A percentile compares a stretch with the other conserved stretches of the same genome.
phyloP scores from a whole-genome alignment of 2,113 vertebrate genomes.

The Hymenochirus boettgeri region DNA sequence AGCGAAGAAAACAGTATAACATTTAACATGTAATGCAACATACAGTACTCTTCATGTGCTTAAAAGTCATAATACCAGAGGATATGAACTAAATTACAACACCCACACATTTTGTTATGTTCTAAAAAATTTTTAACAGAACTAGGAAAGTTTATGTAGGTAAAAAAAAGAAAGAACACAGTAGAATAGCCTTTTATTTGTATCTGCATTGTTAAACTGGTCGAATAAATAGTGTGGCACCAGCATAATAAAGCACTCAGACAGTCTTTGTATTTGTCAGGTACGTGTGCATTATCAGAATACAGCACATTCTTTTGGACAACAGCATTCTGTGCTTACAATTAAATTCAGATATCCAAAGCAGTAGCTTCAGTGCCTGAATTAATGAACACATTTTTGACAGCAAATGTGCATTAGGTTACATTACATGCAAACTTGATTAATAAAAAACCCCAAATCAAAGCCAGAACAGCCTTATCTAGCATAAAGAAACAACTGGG shows the following conservation, averaged over 20 bases:
- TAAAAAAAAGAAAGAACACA: constrained; percentile 4
- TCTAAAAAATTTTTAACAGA: too few relatives aligned
- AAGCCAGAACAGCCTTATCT: too few relatives aligned
- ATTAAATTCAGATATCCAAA: constrained; percentile 18
- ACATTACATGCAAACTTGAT: too few relatives aligned
- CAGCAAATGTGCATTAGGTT: constrained; percentile 31
- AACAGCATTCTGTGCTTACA: constrained; percentile 30
- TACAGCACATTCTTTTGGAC: constrained; percentile 28
- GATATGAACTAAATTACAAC: too few relatives aligned
- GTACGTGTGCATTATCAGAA: constrained; percentile 33
- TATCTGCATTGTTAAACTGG: constrained; percentile 19
- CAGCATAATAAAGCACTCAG: constrained; percentile 19
- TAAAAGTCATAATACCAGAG: too few relatives aligned
- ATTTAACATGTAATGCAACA: too few relatives aligned
- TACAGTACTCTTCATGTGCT: too few relatives aligned
- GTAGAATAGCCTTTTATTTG: constrained; percentile 15
- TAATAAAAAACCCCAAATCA: too few relatives aligned
- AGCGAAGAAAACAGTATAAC: too few relatives aligned
- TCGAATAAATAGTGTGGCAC: constrained; percentile 18
- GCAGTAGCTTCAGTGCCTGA: neutral
- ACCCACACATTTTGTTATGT: too few relatives aligned
- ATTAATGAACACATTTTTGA: constrained; percentile 17
- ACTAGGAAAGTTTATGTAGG: neutral
- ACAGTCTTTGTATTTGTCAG: constrained; percentile 29
- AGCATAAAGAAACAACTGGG: too few relatives aligned